A percentile compares a stretch with the other conserved stretches of the same genome.
phyloP scores from a whole-genome alignment of 2,888 invertebrate species.

The Drosophila villosipedis region DNA sequence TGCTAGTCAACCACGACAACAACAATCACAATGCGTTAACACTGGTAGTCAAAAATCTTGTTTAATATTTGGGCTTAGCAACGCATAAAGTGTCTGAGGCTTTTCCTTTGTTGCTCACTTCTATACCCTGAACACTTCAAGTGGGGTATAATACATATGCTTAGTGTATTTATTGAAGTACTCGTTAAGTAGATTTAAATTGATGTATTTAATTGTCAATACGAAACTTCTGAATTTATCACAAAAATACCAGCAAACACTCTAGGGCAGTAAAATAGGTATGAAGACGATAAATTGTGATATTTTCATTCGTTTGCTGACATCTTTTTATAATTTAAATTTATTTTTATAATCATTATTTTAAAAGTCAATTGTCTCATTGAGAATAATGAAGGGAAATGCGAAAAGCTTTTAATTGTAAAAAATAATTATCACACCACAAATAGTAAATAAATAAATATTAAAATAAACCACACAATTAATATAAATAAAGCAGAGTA shows the following conservation, averaged over 20 bases:
- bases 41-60: constrained; percentile 78
- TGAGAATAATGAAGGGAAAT: not conserved
- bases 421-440: not conserved
- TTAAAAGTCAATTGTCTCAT: not conserved
- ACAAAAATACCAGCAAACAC: not conserved
- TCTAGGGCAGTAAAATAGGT: not conserved
- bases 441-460: not conserved
- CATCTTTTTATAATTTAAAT: not conserved
- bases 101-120: constrained; percentile 29
- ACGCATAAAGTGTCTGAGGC: constrained; percentile 29
- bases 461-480: too few relatives aligned
- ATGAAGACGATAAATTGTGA: not conserved
- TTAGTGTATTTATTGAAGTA: not conserved
- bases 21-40: constrained; percentile 66
- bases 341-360: not conserved
- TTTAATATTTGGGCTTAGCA: constrained; percentile 72
- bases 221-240: not conserved
- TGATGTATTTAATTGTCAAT: too few relatives aligned
- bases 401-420: not conserved
- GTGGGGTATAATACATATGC: not conserved
- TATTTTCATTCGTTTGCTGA: not conserved
- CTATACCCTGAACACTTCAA: constrained; percentile 1
- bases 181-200: not conserved
- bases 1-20: constrained; percentile 33
- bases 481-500: not conserved